phyloP scores from a whole-genome alignment of 2,113 vertebrate species.

The Murina feae region DNA sequence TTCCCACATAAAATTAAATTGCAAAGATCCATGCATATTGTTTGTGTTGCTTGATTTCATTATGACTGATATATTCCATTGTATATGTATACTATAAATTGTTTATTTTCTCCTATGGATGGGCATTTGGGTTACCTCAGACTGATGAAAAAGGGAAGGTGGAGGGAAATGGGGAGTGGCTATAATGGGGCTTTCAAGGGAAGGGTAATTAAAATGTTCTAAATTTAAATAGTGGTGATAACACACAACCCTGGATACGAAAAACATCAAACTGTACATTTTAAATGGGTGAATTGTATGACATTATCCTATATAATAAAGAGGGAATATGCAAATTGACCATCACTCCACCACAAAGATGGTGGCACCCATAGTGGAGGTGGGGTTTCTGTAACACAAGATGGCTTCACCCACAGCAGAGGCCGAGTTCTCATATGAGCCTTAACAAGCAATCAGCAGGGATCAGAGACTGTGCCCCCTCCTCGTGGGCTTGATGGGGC shows the following conservation, averaged over 20 bases:
- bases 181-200: not conserved
- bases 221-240: not conserved
- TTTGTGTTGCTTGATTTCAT: not conserved
- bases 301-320: not conserved
- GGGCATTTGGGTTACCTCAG: not conserved
- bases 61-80: not conserved
- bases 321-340: too few relatives aligned
- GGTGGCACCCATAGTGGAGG: too few relatives aligned
- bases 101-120: not conserved
- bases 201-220: not conserved
- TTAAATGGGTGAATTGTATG: not conserved
- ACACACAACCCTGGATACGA: not conserved
- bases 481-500: too few relatives aligned
- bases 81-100: not conserved
- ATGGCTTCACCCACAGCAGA: too few relatives aligned
- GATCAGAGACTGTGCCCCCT: too few relatives aligned
- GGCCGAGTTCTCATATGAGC: too few relatives aligned
- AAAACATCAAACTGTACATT: not conserved
- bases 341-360: too few relatives aligned
- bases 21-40: not conserved
- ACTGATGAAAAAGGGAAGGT: not conserved
- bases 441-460: too few relatives aligned
- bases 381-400: too few relatives aligned
- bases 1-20: not conserved
- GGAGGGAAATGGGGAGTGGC: not conserved